Evolutionary conservation across 1,140 invertebrate genomes (phyloP), one percentile per base, ranked within the genome.

Genomic region (Cylas formicarius): DNA sequence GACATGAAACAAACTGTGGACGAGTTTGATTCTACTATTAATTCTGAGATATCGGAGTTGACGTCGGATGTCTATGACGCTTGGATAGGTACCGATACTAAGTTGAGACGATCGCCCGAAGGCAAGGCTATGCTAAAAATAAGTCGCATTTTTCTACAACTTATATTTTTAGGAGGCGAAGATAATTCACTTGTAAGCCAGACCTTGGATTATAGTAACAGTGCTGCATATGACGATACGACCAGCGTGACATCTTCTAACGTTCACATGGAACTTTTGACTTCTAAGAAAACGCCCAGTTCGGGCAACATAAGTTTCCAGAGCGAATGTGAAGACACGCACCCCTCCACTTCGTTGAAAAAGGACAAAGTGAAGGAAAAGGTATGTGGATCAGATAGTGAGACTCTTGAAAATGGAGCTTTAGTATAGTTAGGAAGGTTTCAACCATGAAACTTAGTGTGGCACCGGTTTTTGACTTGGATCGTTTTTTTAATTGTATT

Each of bases 41-140:
- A 66, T 47, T 63, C 60, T 1, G 66, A 73, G 55, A 71, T 69
- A 32, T 69, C 66, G 6, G 71, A 72, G 28, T 53, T 65, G 3
- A 73, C 67, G 44, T 71, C 72, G 0, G 74, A 76, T 26, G 67
- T 68, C 1, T 72, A 75, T 39, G 73, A 76, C 48, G 71, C 60
- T 24, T 78, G 75, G 75, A 61, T 76, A 10, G 63, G 65, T 18
- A 56, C 62, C 2, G 72, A 74, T 60, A 72, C 72, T 1, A 76
- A 73, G 50, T 77, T 72, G 70, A 61, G 76, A 39, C 65, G 74
- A 42, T 78, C 75, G 56, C 76, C 76, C 0, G 76, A 79, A 60
- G 77, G 75, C 58, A 32, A 29, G 23, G 6, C 23, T 19, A 29
- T 5, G 8, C 16, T 14, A 35, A 7, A n/a, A n/a, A 10, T 8